phyloP scores from a whole-genome alignment of 2,888 invertebrate species.

The Eupithecia subfuscata region DNA sequence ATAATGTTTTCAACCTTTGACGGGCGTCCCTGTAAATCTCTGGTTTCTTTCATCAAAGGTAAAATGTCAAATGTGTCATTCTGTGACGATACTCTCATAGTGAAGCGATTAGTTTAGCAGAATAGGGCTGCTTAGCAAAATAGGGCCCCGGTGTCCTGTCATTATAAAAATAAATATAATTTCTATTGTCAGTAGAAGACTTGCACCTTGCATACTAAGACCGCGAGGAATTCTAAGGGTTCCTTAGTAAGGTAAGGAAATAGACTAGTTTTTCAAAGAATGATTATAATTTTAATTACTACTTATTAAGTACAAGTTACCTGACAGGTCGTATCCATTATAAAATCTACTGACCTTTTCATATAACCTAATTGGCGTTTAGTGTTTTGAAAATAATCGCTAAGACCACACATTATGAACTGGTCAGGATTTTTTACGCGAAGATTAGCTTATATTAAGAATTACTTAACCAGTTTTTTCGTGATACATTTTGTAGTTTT shows the following conservation, averaged over 20 bases:
- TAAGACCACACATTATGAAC: constrained; percentile 22
- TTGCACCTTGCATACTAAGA: not conserved
- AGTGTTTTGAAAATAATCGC: constrained; percentile 10
- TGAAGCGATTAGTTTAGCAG: too few species aligned
- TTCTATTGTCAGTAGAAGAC: not conserved
- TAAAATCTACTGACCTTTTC: constrained; percentile 28
- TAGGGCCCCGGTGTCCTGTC: not conserved
- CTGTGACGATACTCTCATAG: too few species aligned
- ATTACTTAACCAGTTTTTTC: not conserved
- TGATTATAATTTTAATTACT: constrained; percentile 6
- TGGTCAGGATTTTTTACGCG: not conserved
- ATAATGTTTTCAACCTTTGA: too few species aligned
- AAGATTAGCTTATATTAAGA: not conserved
- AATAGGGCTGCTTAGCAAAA: too few species aligned
- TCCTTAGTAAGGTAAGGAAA: not conserved
- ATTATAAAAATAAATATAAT: not conserved
- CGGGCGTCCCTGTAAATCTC: too few species aligned
- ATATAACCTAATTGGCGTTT: constrained; percentile 20
- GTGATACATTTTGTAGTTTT: not conserved
- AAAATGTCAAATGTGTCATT: too few species aligned
- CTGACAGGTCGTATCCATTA: constrained; percentile 22
- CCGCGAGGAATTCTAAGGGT: not conserved
- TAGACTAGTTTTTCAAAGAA: not conserved
- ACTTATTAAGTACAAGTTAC: constrained; percentile 21
- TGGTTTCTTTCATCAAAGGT: too few species aligned